phyloP scores from a whole-genome alignment of 2,797 vertebrate genomes.

The Mycteria americana region DNA sequence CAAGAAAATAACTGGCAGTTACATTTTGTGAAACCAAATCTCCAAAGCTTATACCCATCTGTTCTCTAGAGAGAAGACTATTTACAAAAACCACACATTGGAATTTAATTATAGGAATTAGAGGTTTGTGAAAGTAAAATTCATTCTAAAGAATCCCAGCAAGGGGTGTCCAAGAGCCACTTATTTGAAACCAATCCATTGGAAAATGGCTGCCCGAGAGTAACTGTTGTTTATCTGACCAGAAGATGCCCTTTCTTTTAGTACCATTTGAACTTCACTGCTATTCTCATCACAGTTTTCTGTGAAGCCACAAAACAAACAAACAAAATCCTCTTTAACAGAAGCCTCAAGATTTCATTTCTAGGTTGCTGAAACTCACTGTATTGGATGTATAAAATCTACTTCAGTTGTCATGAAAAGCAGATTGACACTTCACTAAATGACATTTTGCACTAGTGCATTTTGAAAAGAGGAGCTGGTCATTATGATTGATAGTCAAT shows the following conservation, averaged over 20 bases:
- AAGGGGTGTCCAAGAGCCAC: constrained; percentile 12
- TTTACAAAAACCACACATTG: background rate
- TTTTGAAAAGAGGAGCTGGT: background rate
- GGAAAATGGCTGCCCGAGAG: background rate
- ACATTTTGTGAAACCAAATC: background rate
- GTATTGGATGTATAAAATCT: background rate
- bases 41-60: constrained; percentile 11
- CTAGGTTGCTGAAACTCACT: background rate
- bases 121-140: constrained; percentile 11
- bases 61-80: constrained; percentile 7
- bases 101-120: constrained; percentile 47
- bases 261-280: background rate
- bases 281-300: constrained; percentile 10
- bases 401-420: background rate
- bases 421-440: background rate
- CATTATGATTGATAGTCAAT: background rate
- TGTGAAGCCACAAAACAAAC: background rate
- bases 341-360: background rate
- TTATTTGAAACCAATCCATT: background rate
- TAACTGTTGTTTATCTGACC: constrained; percentile 14
- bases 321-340: background rate
- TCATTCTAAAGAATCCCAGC: background rate
- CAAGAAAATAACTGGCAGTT: background rate
- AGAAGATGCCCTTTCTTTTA: constrained; percentile 31
- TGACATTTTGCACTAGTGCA: background rate